phyloP scores from a whole-genome alignment of 2,113 vertebrate genomes.

The Hemichromis elongatus region DNA sequence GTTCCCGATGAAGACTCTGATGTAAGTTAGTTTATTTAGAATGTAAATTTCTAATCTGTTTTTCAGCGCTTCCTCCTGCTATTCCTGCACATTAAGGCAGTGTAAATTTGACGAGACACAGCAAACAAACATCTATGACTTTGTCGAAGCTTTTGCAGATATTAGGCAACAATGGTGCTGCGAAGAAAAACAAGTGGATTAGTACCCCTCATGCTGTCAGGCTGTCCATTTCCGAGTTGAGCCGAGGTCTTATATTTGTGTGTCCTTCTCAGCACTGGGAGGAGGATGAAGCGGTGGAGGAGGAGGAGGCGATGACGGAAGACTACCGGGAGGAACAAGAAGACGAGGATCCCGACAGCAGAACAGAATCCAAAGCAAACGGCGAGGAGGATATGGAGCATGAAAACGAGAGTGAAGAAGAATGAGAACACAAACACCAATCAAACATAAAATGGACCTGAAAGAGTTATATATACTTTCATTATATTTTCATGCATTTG shows the following conservation, averaged over 20 bases:
- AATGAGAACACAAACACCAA: conserved; percentile 66
- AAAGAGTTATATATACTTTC: conserved; percentile 74
- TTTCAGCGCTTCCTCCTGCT: background rate
- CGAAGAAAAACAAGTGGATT: background rate
- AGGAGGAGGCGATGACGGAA: conserved; percentile 54
- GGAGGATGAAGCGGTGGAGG: conserved; percentile 64
- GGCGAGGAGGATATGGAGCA: conserved; percentile 93
- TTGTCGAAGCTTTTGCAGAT: background rate
- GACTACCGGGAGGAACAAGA: conserved; percentile 54
- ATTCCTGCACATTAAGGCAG: background rate
- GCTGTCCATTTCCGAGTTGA: background rate
- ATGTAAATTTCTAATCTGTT: no score
- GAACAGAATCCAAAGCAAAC: conserved; percentile 85
- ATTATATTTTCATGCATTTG: conserved; percentile 76
- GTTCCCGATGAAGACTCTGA: conserved; percentile 71
- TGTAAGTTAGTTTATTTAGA: no score
- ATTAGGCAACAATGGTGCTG: background rate
- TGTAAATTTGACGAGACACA: background rate
- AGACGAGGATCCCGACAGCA: conserved; percentile 75
- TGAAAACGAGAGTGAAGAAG: conserved; percentile 94
- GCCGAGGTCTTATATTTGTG: background rate
- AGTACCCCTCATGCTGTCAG: background rate
- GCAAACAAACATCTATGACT: background rate
- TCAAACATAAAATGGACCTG: conserved; percentile 49
- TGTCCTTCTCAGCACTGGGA: conserved; percentile 83